Base-by-base conservation (phyloP, 2,113 vertebrate species). In the Leucoraja erinaceus region DNA sequence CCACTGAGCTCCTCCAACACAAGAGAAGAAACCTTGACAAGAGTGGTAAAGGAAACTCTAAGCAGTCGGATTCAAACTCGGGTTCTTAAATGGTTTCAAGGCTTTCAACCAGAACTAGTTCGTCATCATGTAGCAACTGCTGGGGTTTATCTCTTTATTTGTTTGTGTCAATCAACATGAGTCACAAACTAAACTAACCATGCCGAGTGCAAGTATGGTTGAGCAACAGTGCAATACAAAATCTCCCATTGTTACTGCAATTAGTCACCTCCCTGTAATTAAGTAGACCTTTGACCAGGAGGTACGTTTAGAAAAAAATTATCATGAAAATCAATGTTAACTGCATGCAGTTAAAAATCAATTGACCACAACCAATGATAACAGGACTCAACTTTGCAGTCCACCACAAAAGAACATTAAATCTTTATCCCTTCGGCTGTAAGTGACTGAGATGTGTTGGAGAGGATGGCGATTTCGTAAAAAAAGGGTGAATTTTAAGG, bases 141-240 rank as follows among this genome's bases (percentile, higher is more conserved):
- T 33, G 38, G 38, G 38, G 38, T 47, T 47, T 47, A 47, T 63
- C 61, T 56, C 83, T 2, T 7, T 31, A 86, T 88, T 16, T 33
- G 20, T 18, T 68, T 70, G 16, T 38, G 86, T 22, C 61, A 90
- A 90, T 90, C 84, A 90, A 90, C 11, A 63, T 63, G 16, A 66
- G 31, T 68, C 59, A 33, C 33, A 90, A 33, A n/a, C n/a, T 20
- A 14, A 28, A 11, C 31, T 7, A 20, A 31, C 66, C 16, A 18
- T 33, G 25, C 86, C 86, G 10, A 31, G 11, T 68, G 33, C 59
- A 90, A 33, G 25, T 63, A 12, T 63, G 59, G 83, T 63, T 88
- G 83, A 88, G 84, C 84, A 90, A 66, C 25, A n/a, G 61, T 90
- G 56, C 84, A 90, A 59, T 68, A 66, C 84, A 66, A 90, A 90